phyloP scores from a whole-genome alignment of 2,797 vertebrate genomes.

The Crocodylus rhombifer region DNA sequence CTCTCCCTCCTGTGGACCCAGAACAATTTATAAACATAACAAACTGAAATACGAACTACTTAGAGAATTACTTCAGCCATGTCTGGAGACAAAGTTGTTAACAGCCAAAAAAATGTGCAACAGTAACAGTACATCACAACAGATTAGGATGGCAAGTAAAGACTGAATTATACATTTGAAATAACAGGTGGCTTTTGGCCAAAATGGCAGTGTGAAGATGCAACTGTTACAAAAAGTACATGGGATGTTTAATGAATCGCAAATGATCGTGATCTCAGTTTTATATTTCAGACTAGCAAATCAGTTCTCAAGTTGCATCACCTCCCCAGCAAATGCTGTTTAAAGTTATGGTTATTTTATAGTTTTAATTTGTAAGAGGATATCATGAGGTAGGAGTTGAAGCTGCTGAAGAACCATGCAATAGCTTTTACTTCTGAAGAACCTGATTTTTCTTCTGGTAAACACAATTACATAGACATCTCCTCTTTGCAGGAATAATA shows the following conservation, averaged over 20 bases:
- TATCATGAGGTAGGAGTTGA: neutral
- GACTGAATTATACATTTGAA: slow-evolving; percentile 29
- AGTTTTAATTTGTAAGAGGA: neutral
- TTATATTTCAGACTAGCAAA: slow-evolving; percentile 29
- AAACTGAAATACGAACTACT: neutral
- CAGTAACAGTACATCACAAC: neutral
- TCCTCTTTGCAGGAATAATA: neutral
- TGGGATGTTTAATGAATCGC: slow-evolving; percentile 11
- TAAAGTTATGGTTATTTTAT: neutral
- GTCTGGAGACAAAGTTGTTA: neutral
- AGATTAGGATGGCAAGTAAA: slow-evolving; percentile 23
- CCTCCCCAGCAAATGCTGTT: neutral
- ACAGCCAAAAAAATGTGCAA: neutral
- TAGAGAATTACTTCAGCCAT: neutral
- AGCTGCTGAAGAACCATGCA: neutral
- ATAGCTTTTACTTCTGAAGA: neutral
- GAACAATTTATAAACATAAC: neutral
- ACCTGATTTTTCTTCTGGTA: neutral
- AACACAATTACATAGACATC: neutral
- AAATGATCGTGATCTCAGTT: slow-evolving; percentile 13
- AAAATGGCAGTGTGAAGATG: neutral
- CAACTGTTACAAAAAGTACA: slow-evolving; percentile 21
- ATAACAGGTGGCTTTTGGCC: slow-evolving; percentile 12
- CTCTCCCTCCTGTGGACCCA: neutral
- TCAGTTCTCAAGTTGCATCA: neutral